A percentile compares a stretch with the other conserved stretches of the same genome.
Evolutionary conservation across 2,888 invertebrate genomes (phyloP).

Genomic region (Meteorus cinctellus): DNA sequence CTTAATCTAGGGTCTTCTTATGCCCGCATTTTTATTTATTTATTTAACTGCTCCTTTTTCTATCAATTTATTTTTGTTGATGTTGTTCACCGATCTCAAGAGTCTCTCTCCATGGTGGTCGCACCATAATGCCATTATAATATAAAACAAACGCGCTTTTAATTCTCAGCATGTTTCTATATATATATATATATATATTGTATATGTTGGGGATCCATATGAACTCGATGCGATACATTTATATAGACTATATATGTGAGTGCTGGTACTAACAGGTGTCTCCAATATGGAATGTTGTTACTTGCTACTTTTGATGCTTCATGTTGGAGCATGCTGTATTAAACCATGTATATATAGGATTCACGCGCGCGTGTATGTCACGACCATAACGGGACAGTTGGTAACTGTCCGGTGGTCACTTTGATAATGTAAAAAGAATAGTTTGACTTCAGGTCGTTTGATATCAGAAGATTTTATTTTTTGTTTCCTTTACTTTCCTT

Average conservation of each 20-base stretch:
- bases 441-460: background rate
- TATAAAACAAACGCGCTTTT: conserved; percentile 66
- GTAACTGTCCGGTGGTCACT: background rate
- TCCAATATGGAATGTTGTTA: conserved; percentile 69
- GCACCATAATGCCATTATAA: conserved; percentile 68
- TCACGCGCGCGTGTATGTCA: conserved; percentile 47
- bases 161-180: conserved; percentile 65
- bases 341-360: conserved; percentile 38
- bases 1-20: too few species aligned
- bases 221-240: conserved; percentile 52
- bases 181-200: conserved; percentile 46
- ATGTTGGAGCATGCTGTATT: conserved; percentile 46
- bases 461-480: conserved; percentile 60
- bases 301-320: conserved; percentile 54
- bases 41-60: background rate
- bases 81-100: conserved; percentile 30
- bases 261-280: conserved; percentile 68
- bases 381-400: background rate
- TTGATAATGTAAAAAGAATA: background rate
- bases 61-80: conserved; percentile 43
- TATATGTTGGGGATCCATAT: conserved; percentile 57
- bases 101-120: conserved; percentile 49
- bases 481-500: background rate
- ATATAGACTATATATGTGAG: conserved; percentile 72
- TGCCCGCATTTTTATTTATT: background rate